Base-by-base conservation (phyloP, 2,113 vertebrate species). In the Gambusia affinis region DNA sequence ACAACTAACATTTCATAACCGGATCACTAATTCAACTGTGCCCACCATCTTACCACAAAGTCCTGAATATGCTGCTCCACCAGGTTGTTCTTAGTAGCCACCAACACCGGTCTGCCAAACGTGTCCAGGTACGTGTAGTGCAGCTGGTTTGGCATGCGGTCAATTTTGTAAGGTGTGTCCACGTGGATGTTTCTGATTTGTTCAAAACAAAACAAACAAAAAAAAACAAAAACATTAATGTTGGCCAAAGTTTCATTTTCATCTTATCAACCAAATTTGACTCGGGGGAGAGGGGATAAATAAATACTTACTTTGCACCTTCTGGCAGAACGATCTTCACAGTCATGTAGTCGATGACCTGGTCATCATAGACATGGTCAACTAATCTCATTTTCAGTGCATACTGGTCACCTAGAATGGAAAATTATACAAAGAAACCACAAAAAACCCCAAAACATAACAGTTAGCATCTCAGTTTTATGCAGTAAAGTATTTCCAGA, bases 31-130 rank as follows among this genome's bases (percentile, higher is more conserved):
- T 5, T 17, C 6, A 27, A 2, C 14, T 57, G 4, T 5, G 4
- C 35, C 12, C 12, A 0, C 24, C 7, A 8, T 37, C 95, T 93
- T 85, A 99, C 97, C 95, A 99, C 97, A 0, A 99, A 94, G 85
- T 99, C 98, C 89, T 99, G 97, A 84, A 99, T 99, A 86, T 99
- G 98, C 91, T 99, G 97, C 82, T 99, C 98, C 74, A 99, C 98
- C 87, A 99, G 91, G 72, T 99, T 99, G 74, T 47, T 95, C 94
- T 99, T 99, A 37, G 95, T 96, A 66, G 97, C 98, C 3, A 98
- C 95, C 66, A 99, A 95, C 80, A 99, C 98, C 0, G 98, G 97
- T 11, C 98, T 96, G 64, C 98, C 98, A 30, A 99, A 99, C 0
- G 98, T 99, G 86, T 99, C 98, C 88, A 99, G 91, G 14, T 99